Percentiles rank a stretch among this genome's conserved stretches.
Evolutionary conservation across 2,888 invertebrate species (phyloP).

Genomic region (Sinotaia quadrata): DNA sequence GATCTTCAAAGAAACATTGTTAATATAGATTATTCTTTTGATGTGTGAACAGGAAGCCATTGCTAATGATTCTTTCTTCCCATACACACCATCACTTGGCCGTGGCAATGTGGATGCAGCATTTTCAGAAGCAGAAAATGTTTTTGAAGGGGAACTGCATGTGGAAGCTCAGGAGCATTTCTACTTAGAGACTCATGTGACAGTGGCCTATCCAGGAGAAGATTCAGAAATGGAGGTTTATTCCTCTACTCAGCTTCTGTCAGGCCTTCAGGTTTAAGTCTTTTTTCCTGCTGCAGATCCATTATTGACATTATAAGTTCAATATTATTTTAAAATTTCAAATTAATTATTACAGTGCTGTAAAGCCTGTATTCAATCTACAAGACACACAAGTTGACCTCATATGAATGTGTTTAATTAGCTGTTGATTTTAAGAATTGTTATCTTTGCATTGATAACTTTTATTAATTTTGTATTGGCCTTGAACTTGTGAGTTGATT

Average conservation of each 20-base stretch:
- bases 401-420: too few relatives aligned
- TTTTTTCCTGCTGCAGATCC: too few relatives aligned
- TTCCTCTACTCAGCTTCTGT: slow-evolving; percentile 82
- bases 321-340: too few relatives aligned
- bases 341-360: too few relatives aligned
- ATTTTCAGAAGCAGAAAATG: slow-evolving; percentile 80
- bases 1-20: not conserved
- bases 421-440: too few relatives aligned
- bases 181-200: slow-evolving; percentile 86
- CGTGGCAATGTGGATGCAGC: slow-evolving; percentile 79
- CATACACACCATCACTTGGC: not conserved
- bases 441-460: too few relatives aligned
- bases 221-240: slow-evolving; percentile 89
- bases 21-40: not conserved
- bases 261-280: slow-evolving; percentile 60
- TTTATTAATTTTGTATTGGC: too few relatives aligned
- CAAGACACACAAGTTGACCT: too few relatives aligned
- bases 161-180: slow-evolving; percentile 97
- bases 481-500: too few relatives aligned
- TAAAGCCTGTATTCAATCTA: too few relatives aligned
- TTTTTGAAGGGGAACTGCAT: slow-evolving; percentile 84
- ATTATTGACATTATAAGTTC: too few relatives aligned
- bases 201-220: slow-evolving; percentile 75
- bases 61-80: slow-evolving; percentile 37
- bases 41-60: slow-evolving; percentile 40